Conservation (phyloP, 2,113 vertebrate genomes). For the Sus scrofa region DNA sequence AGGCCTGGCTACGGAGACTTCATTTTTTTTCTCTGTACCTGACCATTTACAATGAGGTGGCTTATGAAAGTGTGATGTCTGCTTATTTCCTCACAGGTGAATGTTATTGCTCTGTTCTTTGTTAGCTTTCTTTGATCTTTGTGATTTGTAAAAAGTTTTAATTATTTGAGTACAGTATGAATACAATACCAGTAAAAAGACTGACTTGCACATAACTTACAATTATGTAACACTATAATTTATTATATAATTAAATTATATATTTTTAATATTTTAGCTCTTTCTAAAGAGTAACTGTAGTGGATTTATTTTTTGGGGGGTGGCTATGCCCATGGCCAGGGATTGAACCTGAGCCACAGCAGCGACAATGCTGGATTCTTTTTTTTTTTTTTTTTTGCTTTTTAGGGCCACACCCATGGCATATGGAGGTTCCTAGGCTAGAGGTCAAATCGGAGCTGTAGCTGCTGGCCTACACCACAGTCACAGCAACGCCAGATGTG, state of each 20-base stretch:
- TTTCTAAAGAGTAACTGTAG: constrained; percentile 50
- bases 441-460: too few species aligned
- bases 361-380: too few species aligned
- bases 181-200: constrained; percentile 6
- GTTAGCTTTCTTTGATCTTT: constrained; percentile 14
- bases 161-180: background rate
- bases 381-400: too few species aligned
- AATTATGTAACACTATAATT: background rate
- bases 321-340: too few species aligned
- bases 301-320: too few species aligned
- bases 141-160: constrained; percentile 54
- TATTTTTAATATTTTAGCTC: background rate
- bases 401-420: too few species aligned
- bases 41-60: constrained; percentile 25
- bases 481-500: too few species aligned
- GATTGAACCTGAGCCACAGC: too few species aligned
- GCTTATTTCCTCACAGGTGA: constrained; percentile 63
- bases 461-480: too few species aligned
- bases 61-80: constrained; percentile 57
- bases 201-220: background rate
- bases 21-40: constrained; percentile 39
- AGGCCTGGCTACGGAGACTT: constrained; percentile 31
- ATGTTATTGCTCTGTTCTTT: constrained; percentile 28
- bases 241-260: background rate
- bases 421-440: too few species aligned